These are phyloP conservation scores for Eurytoma adleriae DNA, from an alignment of 2,888 invertebrate genomes.

Conservation along the genomic window DNA sequence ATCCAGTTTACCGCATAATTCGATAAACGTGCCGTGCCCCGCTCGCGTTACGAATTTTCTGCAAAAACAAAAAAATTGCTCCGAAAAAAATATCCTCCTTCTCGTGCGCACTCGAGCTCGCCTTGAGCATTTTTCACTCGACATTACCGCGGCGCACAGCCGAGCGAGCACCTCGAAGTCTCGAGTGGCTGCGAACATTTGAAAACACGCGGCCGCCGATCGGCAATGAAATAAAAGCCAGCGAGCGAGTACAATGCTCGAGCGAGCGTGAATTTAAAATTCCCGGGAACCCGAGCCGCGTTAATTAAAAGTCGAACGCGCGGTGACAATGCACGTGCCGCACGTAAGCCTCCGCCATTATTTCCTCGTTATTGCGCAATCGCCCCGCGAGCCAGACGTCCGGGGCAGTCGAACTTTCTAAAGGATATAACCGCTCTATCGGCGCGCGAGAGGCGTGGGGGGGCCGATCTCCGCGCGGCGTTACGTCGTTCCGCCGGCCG, in stretches of 20 bases:
- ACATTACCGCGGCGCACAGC: no score
- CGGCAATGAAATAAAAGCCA: neutral
- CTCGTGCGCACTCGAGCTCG: no score
- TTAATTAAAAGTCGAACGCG: slow-evolving; percentile 31
- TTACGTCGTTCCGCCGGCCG: neutral
- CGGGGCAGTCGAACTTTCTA: slow-evolving; percentile 46
- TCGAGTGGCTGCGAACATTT: no score
- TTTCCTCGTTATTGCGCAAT: slow-evolving; percentile 49
- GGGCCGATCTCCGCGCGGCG: neutral
- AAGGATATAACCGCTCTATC: slow-evolving; percentile 42
- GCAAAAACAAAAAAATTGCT: no score
- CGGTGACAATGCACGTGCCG: slow-evolving; percentile 10
- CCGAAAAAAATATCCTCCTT: no score
- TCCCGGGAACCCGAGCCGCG: neutral
- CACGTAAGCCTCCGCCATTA: slow-evolving; percentile 10
- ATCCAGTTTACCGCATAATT: neutral
- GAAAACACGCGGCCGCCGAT: no score
- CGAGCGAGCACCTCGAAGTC: no score
- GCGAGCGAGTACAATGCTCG: neutral
- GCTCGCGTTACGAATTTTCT: no score
- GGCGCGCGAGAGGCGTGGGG: neutral
- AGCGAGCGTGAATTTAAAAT: slow-evolving; percentile 15
- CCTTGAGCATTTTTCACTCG: no score
- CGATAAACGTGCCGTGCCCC: no score
- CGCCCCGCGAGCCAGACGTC: neutral